Conservation (phyloP, 1,140 invertebrate species). For the Dendroctonus ponderosae region DNA sequence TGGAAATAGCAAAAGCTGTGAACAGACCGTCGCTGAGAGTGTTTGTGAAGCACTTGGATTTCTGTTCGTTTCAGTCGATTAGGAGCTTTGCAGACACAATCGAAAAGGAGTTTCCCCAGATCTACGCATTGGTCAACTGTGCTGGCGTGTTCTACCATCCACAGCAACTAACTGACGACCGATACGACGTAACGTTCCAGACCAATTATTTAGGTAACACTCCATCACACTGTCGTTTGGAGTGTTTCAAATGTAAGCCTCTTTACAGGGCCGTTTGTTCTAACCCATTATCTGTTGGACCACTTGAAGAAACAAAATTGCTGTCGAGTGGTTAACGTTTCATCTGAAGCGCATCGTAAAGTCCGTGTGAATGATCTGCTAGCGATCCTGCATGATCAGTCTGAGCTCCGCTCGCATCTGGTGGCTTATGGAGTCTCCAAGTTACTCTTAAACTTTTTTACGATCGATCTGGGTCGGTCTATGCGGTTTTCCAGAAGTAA, state of each 20-base stretch:
- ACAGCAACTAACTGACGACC: constrained; percentile 57
- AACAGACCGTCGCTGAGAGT: constrained; percentile 46
- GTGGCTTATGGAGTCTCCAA: constrained; percentile 47
- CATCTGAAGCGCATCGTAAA: constrained; percentile 47
- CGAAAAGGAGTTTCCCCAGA: constrained; percentile 40
- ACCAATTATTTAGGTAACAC: constrained; percentile 59
- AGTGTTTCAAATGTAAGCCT: neutral
- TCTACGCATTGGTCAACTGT: constrained; percentile 61
- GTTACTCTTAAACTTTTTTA: constrained; percentile 46
- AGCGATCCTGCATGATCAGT: constrained; percentile 42
- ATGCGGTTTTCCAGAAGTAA: neutral
- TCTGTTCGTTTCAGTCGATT: constrained; percentile 46
- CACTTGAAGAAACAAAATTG: constrained; percentile 40
- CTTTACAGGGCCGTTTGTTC: constrained; percentile 46
- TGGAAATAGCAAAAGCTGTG: constrained; percentile 47
- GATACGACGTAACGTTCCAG: constrained; percentile 62
- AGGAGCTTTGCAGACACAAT: constrained; percentile 43
- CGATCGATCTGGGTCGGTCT: constrained; percentile 34
- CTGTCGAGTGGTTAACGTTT: constrained; percentile 47
- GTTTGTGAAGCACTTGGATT: constrained; percentile 44
- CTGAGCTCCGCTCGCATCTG: constrained; percentile 43
- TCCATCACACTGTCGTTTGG: neutral
- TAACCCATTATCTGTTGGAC: constrained; percentile 45
- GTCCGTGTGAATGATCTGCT: constrained; percentile 46
- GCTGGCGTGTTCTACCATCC: constrained; percentile 61